Conservation (phyloP, 64 coral and sea anemone genomes). For the Montipora sp. region DNA sequence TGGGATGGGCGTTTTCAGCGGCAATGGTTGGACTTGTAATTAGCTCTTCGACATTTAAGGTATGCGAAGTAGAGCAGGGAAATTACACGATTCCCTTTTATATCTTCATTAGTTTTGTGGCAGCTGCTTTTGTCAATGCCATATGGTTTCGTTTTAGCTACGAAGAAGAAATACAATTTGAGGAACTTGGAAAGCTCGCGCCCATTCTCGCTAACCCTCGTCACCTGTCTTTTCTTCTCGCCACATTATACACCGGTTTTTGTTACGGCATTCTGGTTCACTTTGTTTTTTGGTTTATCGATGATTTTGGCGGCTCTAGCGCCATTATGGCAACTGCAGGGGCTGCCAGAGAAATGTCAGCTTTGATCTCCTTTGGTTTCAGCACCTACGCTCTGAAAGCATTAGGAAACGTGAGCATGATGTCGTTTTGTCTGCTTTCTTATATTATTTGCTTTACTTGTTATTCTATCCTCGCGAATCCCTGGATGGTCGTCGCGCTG, state of each 20-base stretch:
- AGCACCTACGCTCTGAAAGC: constrained; percentile 47
- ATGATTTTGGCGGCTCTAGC: constrained; percentile 74
- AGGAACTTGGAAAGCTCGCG: constrained; percentile 19
- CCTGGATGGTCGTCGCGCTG: constrained; percentile 73
- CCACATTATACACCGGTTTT: constrained; percentile 65
- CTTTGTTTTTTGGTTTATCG: constrained; percentile 94
- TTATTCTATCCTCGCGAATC: constrained; percentile 78
- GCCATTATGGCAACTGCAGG: constrained; percentile 86
- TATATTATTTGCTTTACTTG: constrained; percentile 71
- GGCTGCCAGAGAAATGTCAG: constrained; percentile 69
- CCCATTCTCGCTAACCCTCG: constrained; percentile 29
- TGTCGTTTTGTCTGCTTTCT: constrained; percentile 63
- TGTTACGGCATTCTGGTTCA: constrained; percentile 89
- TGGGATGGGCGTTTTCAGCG: constrained; percentile 78
- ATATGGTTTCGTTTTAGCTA: constrained; percentile 63
- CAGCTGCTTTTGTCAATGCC: constrained; percentile 48
- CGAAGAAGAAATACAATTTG: constrained; percentile 18
- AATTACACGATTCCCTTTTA: constrained; percentile 68
- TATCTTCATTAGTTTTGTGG: constrained; percentile 72
- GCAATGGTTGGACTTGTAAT: constrained; percentile 63
- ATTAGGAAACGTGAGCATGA: constrained; percentile 47
- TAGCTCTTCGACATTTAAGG: constrained; percentile 5
- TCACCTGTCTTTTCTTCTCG: constrained; percentile 63
- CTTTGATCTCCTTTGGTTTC: constrained; percentile 71
- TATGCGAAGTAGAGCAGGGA: constrained; percentile 36